These are phyloP conservation scores for Drosophila malerkotliana DNA, from an alignment of 1,140 invertebrate species.

Conservation along the genomic window DNA sequence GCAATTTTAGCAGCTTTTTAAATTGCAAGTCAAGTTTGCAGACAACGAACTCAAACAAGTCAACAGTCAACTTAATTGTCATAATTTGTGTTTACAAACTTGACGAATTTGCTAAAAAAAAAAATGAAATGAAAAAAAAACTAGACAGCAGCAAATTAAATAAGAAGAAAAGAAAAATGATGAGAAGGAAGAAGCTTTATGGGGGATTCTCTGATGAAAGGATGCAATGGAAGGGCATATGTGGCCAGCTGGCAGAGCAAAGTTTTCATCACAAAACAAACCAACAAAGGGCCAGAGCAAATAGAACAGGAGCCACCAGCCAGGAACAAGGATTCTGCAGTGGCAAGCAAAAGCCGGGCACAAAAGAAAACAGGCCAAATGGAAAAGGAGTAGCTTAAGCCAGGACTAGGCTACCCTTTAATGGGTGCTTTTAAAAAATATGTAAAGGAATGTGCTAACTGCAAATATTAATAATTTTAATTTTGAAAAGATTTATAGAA, in stretches of 20 bases:
- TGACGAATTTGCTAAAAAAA: slow-evolving; percentile 67
- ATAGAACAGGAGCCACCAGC: slow-evolving; percentile 55
- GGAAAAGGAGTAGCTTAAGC: neutral
- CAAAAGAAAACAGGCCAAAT: slow-evolving; percentile 34
- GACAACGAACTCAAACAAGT: slow-evolving; percentile 60
- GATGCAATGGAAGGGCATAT: slow-evolving; percentile 47
- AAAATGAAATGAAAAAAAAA: neutral
- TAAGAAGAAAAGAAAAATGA: slow-evolving; percentile 16
- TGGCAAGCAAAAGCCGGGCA: slow-evolving; percentile 33
- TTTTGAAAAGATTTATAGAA: too few relatives aligned
- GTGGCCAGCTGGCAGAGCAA: slow-evolving; percentile 60
- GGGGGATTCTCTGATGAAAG: slow-evolving; percentile 7
- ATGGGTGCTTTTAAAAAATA: neutral
- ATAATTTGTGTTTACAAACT: slow-evolving; percentile 80
- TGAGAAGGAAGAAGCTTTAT: neutral
- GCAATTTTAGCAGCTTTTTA: slow-evolving; percentile 58
- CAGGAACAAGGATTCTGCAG: slow-evolving; percentile 50
- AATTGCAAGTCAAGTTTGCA: slow-evolving; percentile 70
- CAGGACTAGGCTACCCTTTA: slow-evolving; percentile 2
- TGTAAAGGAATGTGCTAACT: neutral
- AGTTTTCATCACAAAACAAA: slow-evolving; percentile 66
- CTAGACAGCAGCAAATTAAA: neutral
- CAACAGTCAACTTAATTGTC: slow-evolving; percentile 78
- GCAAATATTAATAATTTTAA: too few relatives aligned
- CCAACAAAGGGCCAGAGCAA: slow-evolving; percentile 77